Evolutionary conservation across 2,113 vertebrate species (phyloP).

Genomic region (Eleginops maclovinus): DNA sequence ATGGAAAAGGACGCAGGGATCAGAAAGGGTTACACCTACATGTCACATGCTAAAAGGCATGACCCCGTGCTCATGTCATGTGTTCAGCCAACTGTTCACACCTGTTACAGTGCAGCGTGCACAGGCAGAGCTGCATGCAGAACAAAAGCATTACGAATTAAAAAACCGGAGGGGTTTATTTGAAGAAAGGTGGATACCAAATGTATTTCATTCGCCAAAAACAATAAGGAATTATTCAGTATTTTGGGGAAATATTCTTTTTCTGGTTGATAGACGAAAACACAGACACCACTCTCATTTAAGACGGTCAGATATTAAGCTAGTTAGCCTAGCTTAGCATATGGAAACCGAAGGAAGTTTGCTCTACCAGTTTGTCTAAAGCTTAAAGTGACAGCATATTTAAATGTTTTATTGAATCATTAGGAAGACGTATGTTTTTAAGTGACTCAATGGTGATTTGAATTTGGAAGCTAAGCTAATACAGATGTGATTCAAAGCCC

Average conservation of each 20-base stretch:
- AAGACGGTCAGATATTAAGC: no score
- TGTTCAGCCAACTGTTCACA: constrained; percentile 35
- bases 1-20: constrained; percentile 23
- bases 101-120: not conserved
- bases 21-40: not conserved
- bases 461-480: no score
- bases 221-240: no score
- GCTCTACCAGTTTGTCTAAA: no score
- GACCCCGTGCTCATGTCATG: constrained; percentile 19
- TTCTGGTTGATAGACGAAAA: not conserved
- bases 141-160: constrained; percentile 4
- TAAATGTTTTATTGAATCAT: no score
- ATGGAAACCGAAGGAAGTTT: no score
- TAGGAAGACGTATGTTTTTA: no score
- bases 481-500: no score
- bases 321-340: no score
- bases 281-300: not conserved
- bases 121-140: not conserved
- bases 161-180: not conserved
- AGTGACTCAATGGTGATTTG: no score
- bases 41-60: constrained; percentile 42
- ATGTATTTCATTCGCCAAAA: not conserved
- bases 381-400: no score
- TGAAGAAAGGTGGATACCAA: not conserved
- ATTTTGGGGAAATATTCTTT: no score